A percentile compares a stretch with the other conserved stretches of the same genome.
phyloP scores from a whole-genome alignment of 2,888 invertebrate species.

The Salticus scenicus region DNA sequence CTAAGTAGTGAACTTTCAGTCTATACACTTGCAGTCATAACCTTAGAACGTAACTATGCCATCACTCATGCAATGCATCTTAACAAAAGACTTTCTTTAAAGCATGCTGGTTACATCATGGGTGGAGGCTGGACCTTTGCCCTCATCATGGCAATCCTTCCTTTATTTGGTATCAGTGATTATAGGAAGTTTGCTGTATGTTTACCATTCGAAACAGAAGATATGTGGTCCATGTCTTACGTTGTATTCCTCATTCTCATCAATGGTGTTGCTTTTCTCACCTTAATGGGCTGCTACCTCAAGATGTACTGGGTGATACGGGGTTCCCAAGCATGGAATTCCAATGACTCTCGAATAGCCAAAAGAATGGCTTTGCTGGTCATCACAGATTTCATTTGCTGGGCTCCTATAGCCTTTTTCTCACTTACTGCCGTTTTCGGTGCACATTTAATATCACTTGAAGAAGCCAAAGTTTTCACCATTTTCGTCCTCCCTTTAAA shows the following conservation, averaged over 20 bases:
- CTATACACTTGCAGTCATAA: slow-evolving; percentile 96
- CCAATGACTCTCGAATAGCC: slow-evolving; percentile 95
- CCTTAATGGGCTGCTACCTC: slow-evolving; percentile 95
- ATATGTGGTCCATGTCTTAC: slow-evolving; percentile 87
- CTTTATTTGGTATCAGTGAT: slow-evolving; percentile 92
- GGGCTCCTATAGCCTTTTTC: slow-evolving; percentile 98
- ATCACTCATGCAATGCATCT: slow-evolving; percentile 98
- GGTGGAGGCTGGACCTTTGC: slow-evolving; percentile 93
- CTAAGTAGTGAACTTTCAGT: slow-evolving; percentile 95
- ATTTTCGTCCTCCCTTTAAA: slow-evolving; percentile 97
- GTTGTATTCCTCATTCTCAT: slow-evolving; percentile 92
- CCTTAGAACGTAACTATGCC: slow-evolving; percentile 95
- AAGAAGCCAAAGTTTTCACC: slow-evolving; percentile 94
- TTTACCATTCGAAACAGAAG: slow-evolving; percentile 92
- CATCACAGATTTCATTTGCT: slow-evolving; percentile 97
- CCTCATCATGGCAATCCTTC: slow-evolving; percentile 88
- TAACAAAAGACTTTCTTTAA: slow-evolving; percentile 91
- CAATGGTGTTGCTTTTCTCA: slow-evolving; percentile 94
- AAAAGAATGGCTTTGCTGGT: slow-evolving; percentile 97
- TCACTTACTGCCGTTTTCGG: slow-evolving; percentile 95
- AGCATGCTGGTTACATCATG: slow-evolving; percentile 95
- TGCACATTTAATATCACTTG: slow-evolving; percentile 90
- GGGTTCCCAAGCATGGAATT: slow-evolving; percentile 92
- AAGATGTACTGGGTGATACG: slow-evolving; percentile 98
- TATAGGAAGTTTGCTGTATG: slow-evolving; percentile 96